Evolutionary conservation across 1,140 invertebrate genomes (phyloP).

Genomic region (Archivesica marissinica): DNA sequence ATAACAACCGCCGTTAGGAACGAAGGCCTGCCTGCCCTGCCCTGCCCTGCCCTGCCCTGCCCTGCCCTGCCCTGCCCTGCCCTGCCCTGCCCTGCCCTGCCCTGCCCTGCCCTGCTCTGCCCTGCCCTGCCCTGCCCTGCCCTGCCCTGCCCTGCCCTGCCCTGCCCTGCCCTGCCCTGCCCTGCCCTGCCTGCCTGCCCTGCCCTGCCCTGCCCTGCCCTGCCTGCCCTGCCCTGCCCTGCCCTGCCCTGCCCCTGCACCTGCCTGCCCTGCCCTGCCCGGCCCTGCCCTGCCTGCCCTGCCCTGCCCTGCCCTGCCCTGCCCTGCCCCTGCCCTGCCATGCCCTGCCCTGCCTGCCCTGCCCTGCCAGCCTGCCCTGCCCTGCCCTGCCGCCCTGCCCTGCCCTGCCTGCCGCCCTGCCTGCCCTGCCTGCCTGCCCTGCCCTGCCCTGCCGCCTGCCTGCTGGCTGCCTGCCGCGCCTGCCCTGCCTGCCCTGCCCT

Average conservation of each 20-base stretch:
- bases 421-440: neutral
- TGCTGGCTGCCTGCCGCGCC: neutral
- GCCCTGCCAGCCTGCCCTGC: neutral
- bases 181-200: neutral
- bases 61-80: conserved; percentile 6
- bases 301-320: neutral
- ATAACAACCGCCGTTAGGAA: too few species aligned
- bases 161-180: conserved; percentile 1
- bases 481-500: conserved; percentile 15
- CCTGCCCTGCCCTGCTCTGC: neutral
- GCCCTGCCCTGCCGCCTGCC: neutral
- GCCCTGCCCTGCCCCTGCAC: neutral
- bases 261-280: neutral
- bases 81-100: neutral
- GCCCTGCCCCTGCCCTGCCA: neutral
- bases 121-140: conserved; percentile 35
- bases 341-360: neutral
- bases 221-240: neutral
- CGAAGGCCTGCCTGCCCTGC: conserved; percentile 37
- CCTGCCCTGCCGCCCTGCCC: neutral
- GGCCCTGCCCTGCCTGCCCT: conserved; percentile 23
- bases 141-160: conserved; percentile 24
- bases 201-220: neutral
- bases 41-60: conserved; percentile 28
- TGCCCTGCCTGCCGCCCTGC: conserved; percentile 8